phyloP scores from a whole-genome alignment of 1,140 invertebrate genomes.

The Drosophila pruinosa region DNA sequence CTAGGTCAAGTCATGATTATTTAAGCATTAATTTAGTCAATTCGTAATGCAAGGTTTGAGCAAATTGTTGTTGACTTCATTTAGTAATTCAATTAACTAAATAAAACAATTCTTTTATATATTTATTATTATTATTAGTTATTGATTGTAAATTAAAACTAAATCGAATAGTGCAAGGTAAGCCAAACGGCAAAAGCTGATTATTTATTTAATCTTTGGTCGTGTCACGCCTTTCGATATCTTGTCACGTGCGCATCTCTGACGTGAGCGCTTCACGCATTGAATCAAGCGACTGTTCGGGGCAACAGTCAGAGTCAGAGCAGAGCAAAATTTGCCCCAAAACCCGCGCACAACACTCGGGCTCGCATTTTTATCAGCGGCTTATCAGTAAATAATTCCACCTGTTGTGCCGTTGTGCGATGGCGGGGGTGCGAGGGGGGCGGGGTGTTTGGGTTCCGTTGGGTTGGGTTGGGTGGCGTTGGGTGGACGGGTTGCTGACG shows the following conservation, averaged over 20 bases:
- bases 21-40: no score
- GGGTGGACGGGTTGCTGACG: background rate
- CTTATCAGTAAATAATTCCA: constrained; percentile 81
- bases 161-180: no score
- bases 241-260: constrained; percentile 2
- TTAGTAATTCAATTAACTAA: no score
- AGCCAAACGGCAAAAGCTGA: no score
- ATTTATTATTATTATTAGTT: no score
- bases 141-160: no score
- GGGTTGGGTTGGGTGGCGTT: background rate
- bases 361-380: constrained; percentile 62
- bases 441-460: background rate
- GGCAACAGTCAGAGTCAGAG: constrained; percentile 28
- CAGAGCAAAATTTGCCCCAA: constrained; percentile 14
- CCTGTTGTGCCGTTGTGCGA: constrained; percentile 55
- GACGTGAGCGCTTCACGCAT: constrained; percentile 18
- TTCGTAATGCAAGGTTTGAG: no score
- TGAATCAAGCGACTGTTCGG: constrained; percentile 41
- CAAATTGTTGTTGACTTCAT: no score
- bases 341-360: constrained; percentile 36
- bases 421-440: background rate
- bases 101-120: no score
- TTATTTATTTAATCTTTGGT: no score
- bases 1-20: no score
- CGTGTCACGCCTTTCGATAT: background rate